Evolutionary conservation across 2,113 vertebrate species (phyloP), one percentile per base, ranked within the genome.

Genomic region (Eurystomus gularis): DNA sequence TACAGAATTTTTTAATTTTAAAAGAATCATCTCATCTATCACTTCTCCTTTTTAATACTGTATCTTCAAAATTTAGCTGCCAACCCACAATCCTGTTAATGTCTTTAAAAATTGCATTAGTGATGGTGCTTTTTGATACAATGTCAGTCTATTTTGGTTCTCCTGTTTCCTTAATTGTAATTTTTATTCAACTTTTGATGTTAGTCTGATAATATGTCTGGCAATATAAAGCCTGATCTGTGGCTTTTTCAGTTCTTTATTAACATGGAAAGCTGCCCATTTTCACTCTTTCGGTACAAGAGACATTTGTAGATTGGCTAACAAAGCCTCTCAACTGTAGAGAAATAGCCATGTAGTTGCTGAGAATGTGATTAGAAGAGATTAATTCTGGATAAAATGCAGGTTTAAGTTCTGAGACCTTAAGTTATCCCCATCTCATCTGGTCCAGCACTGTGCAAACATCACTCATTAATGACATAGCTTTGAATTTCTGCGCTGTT

Each of bases 311-410:
- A 90, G 61, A 16, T 49, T 81, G 55, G 48, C 80, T 85, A 77
- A 88, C 54, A 79, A 93, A 93, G 25, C 79, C 31, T 82, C 69
- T 73, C 57, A 75, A 4, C 17, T 82, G 48, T 12, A 37, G 39
- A 87, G 77, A 77, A 95, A 73, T 69, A 35, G 37, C 65, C 3
- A 19, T 40, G 57, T 39, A 62, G 7, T 2, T 75, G 69, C 44
- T 80, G 90, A 91, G 21, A 44, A 40, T 60, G 51, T 46, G 85
- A 88, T 68, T 79, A 96, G 81, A 97, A 82, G 82, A 97, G 97
- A 97, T 97, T 75, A 95, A 60, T 88, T 93, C 93, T 11, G 6
- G 62, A 72, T 85, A 88, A 96, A 97, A 88, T 49, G 55, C 81
- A 90, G 66, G 55, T 83, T 71, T 65, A 71, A 83, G 28, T 89